Percentiles rank a stretch among this genome's conserved stretches.
These are phyloP conservation scores for Hipparchia semele DNA, from an alignment of 2,888 invertebrate species.

Conservation along the genomic window DNA sequence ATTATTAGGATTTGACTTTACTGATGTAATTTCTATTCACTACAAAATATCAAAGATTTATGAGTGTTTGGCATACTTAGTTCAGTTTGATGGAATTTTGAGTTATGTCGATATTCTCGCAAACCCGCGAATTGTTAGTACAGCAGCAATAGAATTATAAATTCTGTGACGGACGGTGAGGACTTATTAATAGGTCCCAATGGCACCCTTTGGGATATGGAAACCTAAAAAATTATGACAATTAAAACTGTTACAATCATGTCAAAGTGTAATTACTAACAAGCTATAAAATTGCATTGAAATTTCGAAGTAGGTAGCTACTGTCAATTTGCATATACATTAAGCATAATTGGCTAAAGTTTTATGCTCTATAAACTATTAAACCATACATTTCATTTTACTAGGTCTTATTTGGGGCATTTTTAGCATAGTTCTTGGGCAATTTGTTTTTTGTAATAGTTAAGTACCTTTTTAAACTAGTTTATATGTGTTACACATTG, in stretches of 20 bases:
- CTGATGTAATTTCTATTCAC: too few species aligned
- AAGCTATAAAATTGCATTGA: not conserved
- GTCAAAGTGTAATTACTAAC: not conserved
- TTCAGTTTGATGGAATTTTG: too few species aligned
- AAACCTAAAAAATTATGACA: too few species aligned
- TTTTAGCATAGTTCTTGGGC: not conserved
- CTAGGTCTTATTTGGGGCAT: not conserved
- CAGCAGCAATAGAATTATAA: too few species aligned
- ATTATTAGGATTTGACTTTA: too few species aligned
- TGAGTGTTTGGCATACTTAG: too few species aligned
- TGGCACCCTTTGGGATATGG: too few species aligned
- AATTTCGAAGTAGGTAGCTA: not conserved
- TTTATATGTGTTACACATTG: not conserved
- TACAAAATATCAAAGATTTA: too few species aligned
- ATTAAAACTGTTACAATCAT: not conserved
- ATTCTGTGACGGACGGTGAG: too few species aligned
- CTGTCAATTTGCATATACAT: not conserved
- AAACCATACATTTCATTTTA: not conserved
- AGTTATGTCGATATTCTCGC: too few species aligned
- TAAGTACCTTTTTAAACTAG: not conserved
- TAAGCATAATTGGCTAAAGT: conserved; percentile 11
- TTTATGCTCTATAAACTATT: conserved; percentile 19
- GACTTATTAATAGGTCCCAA: too few species aligned
- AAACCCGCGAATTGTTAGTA: too few species aligned
- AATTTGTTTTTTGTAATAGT: not conserved